Evolutionary conservation across 2,888 invertebrate species (phyloP).

Genomic region (Kuschelorhynchus macadamiae): DNA sequence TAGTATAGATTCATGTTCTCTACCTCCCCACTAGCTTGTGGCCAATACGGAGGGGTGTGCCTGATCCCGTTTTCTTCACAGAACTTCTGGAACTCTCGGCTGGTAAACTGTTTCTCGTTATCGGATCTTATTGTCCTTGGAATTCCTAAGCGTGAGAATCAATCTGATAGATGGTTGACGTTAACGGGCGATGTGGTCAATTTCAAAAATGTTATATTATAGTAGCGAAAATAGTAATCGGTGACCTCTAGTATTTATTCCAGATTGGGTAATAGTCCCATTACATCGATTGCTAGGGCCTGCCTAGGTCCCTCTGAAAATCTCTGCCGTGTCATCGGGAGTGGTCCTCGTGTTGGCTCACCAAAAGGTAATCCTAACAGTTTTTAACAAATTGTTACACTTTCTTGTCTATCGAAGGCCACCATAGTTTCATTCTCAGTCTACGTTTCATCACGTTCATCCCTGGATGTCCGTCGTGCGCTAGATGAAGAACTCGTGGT

Average conservation of each 20-base stretch:
- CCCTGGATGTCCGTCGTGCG: conserved; percentile 56
- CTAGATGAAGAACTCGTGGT: conserved; percentile 37
- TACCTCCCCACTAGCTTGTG: conserved; percentile 54
- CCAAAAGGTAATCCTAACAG: conserved; percentile 21
- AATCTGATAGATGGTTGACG: conserved; percentile 31
- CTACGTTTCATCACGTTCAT: conserved; percentile 53
- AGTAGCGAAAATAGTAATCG: conserved; percentile 7
- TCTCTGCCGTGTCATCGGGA: conserved; percentile 22
- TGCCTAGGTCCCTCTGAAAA: conserved; percentile 22
- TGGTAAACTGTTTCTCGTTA: conserved; percentile 47
- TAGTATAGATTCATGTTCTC: conserved; percentile 52
- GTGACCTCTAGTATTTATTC: conserved; percentile 43
- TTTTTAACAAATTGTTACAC: conserved; percentile 18
- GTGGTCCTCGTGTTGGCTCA: conserved; percentile 23
- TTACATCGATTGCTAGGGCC: conserved; percentile 35
- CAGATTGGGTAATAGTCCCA: conserved; percentile 52
- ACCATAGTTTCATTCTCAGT: conserved; percentile 47
- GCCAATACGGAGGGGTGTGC: conserved; percentile 47
- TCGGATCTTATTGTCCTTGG: conserved; percentile 44
- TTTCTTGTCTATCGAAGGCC: conserved; percentile 28
- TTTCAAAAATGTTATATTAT: conserved; percentile 6
- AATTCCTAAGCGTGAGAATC: conserved; percentile 40
- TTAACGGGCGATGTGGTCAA: conserved; percentile 36
- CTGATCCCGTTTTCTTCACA: conserved; percentile 37
- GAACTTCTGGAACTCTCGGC: conserved; percentile 45